Conservation (phyloP, 2,797 vertebrate genomes). For the Poeciliopsis turneri region DNA sequence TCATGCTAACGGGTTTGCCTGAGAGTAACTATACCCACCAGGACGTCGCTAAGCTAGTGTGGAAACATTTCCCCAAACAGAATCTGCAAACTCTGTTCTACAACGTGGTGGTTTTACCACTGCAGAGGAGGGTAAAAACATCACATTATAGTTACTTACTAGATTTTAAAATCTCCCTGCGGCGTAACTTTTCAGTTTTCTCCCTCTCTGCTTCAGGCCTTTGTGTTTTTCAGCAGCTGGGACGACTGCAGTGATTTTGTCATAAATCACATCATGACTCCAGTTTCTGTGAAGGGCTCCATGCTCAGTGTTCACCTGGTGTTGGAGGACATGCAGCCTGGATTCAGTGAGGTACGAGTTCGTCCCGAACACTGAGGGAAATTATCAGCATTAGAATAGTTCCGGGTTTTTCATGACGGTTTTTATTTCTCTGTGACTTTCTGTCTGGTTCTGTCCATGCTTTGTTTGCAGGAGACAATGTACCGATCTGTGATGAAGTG, state of each 20-base stretch:
- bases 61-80: conserved; percentile 74
- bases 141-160: too few species aligned
- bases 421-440: too few species aligned
- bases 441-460: background rate
- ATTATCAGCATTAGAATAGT: too few species aligned
- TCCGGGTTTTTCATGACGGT: too few species aligned
- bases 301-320: conserved; percentile 35
- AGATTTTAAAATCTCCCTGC: background rate
- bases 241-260: conserved; percentile 28
- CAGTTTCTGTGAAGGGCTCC: background rate
- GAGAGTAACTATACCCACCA: conserved; percentile 72
- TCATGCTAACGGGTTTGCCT: conserved; percentile 87
- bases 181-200: background rate
- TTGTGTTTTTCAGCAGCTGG: conserved; percentile 51
- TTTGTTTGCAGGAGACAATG: conserved; percentile 51
- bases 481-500: conserved; percentile 49
- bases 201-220: conserved; percentile 40
- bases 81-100: conserved; percentile 41
- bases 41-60: conserved; percentile 82
- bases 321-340: conserved; percentile 15
- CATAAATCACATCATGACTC: background rate
- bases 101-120: conserved; percentile 44
- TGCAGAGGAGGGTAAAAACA: conserved; percentile 67
- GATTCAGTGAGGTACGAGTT: conserved; percentile 54
- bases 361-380: too few species aligned